Evolutionary conservation across 2,113 vertebrate species (phyloP).

Genomic region (Mola mola): DNA sequence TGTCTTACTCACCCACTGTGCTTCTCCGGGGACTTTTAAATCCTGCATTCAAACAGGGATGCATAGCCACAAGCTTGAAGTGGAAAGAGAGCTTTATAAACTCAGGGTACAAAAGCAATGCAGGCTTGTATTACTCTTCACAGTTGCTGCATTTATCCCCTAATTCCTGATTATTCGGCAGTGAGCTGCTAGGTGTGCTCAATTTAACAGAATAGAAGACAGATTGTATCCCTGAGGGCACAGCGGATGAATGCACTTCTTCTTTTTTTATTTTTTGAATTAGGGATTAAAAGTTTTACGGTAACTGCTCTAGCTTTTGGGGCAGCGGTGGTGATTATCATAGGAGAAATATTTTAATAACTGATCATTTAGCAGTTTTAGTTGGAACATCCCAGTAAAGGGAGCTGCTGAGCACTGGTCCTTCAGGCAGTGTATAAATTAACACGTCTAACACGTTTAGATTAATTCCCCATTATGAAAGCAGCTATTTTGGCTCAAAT

Average conservation of each 20-base stretch:
- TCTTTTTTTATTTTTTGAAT: constrained; percentile 71
- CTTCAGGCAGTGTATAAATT: constrained; percentile 24
- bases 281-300: constrained; percentile 77
- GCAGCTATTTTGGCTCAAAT: constrained; percentile 8
- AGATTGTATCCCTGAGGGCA: constrained; percentile 63
- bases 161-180: constrained; percentile 80
- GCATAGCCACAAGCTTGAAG: constrained; percentile 41
- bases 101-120: constrained; percentile 53
- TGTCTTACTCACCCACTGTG: constrained; percentile 63
- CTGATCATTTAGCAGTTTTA: constrained; percentile 64
- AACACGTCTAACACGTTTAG: not conserved
- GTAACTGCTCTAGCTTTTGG: constrained; percentile 61
- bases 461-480: constrained; percentile 1
- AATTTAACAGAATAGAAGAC: constrained; percentile 77
- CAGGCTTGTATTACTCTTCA: constrained; percentile 67
- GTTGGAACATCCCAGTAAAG: constrained; percentile 22
- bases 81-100: constrained; percentile 59
- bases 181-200: constrained; percentile 77
- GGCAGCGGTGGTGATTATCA: constrained; percentile 69
- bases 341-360: constrained; percentile 75
- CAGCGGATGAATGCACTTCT: constrained; percentile 56
- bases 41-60: constrained; percentile 63
- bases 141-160: constrained; percentile 75
- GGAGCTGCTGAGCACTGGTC: constrained; percentile 14
- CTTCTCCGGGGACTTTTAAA: constrained; percentile 66